Conservation (phyloP, 2,797 vertebrate genomes). For the Sebastiscus tertius region DNA sequence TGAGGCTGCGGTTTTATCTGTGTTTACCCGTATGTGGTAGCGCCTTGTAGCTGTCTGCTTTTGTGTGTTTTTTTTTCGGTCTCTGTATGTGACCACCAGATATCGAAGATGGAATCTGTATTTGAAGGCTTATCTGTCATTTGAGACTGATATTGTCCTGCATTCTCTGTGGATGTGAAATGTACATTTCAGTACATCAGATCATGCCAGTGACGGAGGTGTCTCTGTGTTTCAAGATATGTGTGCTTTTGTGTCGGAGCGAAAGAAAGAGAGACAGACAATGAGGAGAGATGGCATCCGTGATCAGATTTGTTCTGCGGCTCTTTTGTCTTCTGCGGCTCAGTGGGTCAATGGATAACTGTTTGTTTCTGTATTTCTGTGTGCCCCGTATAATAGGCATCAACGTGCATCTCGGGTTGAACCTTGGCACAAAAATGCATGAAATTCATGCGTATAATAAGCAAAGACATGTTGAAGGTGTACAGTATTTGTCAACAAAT, state of each 20-base stretch:
- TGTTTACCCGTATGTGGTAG: slow-evolving; percentile 28
- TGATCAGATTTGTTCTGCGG: slow-evolving; percentile 53
- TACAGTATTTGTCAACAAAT: background rate
- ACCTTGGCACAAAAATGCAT: slow-evolving; percentile 6
- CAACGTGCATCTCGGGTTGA: background rate
- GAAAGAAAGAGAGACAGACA: slow-evolving; percentile 33
- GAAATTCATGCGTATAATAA: background rate
- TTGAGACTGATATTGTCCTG: slow-evolving; percentile 47
- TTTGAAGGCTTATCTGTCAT: slow-evolving; percentile 57
- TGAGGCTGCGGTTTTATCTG: slow-evolving; percentile 24
- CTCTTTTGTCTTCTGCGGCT: slow-evolving; percentile 41
- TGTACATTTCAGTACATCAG: slow-evolving; percentile 58
- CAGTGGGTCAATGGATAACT: slow-evolving; percentile 43
- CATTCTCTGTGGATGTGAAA: slow-evolving; percentile 49
- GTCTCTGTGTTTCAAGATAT: slow-evolving; percentile 40
- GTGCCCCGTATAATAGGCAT: slow-evolving; percentile 5
- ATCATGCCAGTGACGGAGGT: slow-evolving; percentile 29
- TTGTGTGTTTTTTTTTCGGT: slow-evolving; percentile 20
- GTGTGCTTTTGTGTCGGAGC: slow-evolving; percentile 31
- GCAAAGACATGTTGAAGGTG: background rate
- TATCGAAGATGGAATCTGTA: slow-evolving; percentile 42
- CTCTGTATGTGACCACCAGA: slow-evolving; percentile 23
- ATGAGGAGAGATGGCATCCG: slow-evolving; percentile 47
- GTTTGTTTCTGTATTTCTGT: slow-evolving; percentile 20
- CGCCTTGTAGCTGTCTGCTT: slow-evolving; percentile 41